Evolutionary conservation across 2,113 vertebrate species (phyloP), one percentile per base, ranked within the genome.

Genomic region (Dromas ardeola): DNA sequence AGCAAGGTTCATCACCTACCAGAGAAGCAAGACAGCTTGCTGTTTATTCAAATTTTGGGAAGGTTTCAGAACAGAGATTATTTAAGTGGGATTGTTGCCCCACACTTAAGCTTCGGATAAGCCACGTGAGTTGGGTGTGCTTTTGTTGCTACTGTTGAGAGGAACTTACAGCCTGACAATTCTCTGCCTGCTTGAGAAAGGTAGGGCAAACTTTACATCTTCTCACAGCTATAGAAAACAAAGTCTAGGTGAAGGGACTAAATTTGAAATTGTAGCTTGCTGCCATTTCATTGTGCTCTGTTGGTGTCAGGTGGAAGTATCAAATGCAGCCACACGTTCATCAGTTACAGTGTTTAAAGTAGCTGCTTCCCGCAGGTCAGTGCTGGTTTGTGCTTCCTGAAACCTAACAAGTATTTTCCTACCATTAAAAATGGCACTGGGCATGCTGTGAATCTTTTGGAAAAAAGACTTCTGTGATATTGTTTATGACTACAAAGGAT

Each of bases 41-140:
- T 43, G 3, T 7, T 90, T 40, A 4, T 45, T 29, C 43, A 69
- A 11, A 36, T 61, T 22, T 83, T 15, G 11, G 38, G 29, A 47
- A 77, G 40, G 3, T 76, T 90, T 58, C 23, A 65, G 34, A 53
- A 49, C 12, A 76, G 13, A 38, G 50, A 36, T 61, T 15, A 63
- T 59, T 71, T 78, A 61, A 85, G 16, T 43, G 42, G 20, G 7
- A 20, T 36, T 34, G 18, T 65, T 90, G 18, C 3, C 13, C 11
- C 2, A 3, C 10, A 74, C 3, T 2, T 4, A 49, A 55, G 12
- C 1, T 4, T 36, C 50, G 20, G 32, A n/a, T 47, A 38, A 80
- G 11, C 0, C 0, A 3, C 1, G 1, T 58, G 45, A 40, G 16
- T 25, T 79, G 22, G 6, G 3, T 45, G 9, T 79, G 27, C 3